Conservation (phyloP, 1,140 invertebrate genomes). For the Plodia interpunctella region DNA sequence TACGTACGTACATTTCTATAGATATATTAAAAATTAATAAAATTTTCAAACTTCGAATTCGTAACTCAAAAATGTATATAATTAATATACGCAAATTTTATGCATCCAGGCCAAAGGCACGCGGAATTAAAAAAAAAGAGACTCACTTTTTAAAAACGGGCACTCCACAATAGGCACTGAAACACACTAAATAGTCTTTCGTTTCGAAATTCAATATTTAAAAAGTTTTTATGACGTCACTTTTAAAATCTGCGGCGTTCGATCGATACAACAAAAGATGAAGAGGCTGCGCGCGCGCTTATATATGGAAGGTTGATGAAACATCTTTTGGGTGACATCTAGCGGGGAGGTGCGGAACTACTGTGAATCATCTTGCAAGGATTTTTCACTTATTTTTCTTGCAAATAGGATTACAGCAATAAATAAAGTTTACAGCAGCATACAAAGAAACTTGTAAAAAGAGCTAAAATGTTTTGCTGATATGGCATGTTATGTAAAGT, state of each 20-base stretch:
- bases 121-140: background rate
- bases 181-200: background rate
- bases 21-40: no score
- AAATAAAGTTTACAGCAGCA: no score
- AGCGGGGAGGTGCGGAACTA: background rate
- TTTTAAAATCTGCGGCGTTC: background rate
- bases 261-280: background rate
- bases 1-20: no score
- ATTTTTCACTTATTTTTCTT: background rate
- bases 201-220: conserved; percentile 7
- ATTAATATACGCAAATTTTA: background rate
- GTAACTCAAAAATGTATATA: no score
- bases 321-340: background rate
- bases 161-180: background rate
- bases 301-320: background rate
- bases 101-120: background rate
- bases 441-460: no score
- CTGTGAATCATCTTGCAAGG: conserved; percentile 1
- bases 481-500: no score
- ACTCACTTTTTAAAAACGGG: background rate
- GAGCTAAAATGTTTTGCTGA: no score
- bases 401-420: background rate
- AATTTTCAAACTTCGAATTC: no score
- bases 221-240: background rate
- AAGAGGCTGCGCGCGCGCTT: background rate